These are phyloP conservation scores for Helicoverpa zea DNA, from an alignment of 1,140 invertebrate species.

Conservation along the genomic window DNA sequence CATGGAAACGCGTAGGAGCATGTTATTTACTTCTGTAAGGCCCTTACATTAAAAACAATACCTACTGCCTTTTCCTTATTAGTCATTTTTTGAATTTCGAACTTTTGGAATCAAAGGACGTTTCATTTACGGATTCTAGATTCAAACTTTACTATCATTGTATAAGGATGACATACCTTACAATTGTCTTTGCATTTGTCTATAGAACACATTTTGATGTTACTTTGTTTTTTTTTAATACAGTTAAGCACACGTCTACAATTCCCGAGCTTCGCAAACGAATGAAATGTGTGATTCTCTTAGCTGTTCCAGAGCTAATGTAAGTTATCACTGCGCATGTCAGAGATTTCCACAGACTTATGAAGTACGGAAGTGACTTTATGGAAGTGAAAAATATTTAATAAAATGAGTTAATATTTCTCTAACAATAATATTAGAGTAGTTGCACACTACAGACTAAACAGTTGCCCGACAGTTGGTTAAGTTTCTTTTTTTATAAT, in stretches of 20 bases:
- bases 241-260: background rate
- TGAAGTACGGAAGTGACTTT: background rate
- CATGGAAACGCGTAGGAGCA: conserved; percentile 43
- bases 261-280: background rate
- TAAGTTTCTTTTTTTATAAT: no score
- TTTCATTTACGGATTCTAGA: no score
- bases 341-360: background rate
- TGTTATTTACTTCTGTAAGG: conserved; percentile 30
- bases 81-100: background rate
- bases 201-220: no score
- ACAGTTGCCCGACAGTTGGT: no score
- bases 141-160: background rate
- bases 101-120: background rate
- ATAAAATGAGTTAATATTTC: no score
- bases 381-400: no score
- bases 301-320: background rate
- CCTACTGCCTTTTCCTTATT: conserved; percentile 22
- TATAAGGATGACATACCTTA: background rate
- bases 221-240: background rate
- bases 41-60: background rate
- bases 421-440: no score
- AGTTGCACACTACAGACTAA: no score
- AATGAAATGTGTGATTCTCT: background rate
- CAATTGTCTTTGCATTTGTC: no score
- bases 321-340: background rate